Percentiles rank a stretch among this genome's conserved stretches.
Evolutionary conservation across 1,140 invertebrate species (phyloP).

Genomic region (Caligus rogercresseyi): DNA sequence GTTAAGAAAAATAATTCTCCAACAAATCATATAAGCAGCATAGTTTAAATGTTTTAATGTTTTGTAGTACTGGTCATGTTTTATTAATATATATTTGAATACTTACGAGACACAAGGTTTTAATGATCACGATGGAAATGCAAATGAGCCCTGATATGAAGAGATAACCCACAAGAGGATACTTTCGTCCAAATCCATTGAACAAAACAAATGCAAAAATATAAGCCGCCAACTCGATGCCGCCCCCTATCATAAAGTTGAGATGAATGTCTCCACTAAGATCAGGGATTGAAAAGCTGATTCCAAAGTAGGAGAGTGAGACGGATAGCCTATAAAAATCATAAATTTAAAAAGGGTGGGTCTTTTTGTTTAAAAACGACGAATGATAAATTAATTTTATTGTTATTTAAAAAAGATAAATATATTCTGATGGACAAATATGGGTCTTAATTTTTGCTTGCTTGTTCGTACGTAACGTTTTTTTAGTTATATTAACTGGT

Average conservation of each 20-base stretch:
- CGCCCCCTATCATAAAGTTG: conserved; percentile 28
- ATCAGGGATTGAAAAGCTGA: conserved; percentile 25
- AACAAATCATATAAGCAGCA: too few relatives aligned
- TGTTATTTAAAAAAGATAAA: too few relatives aligned
- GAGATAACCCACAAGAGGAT: conserved; percentile 21
- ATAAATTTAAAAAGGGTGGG: background rate
- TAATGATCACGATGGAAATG: conserved; percentile 25
- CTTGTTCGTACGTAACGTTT: too few relatives aligned
- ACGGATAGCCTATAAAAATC: conserved; percentile 27
- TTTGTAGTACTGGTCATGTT: background rate
- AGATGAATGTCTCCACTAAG: conserved; percentile 28
- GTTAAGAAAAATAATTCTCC: too few relatives aligned
- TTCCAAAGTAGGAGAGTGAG: conserved; percentile 26
- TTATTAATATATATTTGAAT: background rate
- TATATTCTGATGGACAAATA: too few relatives aligned
- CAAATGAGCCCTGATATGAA: conserved; percentile 25
- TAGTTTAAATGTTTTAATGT: background rate
- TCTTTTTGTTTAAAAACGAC: too few relatives aligned
- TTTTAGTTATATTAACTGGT: too few relatives aligned
- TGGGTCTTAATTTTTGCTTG: too few relatives aligned
- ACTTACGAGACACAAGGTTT: conserved; percentile 24
- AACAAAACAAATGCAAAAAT: conserved; percentile 28
- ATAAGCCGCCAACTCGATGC: conserved; percentile 26
- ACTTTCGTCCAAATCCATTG: conserved; percentile 24
- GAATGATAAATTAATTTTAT: too few relatives aligned